Evolutionary conservation across 1,140 invertebrate species (phyloP).

Genomic region (Bombus confusus): DNA sequence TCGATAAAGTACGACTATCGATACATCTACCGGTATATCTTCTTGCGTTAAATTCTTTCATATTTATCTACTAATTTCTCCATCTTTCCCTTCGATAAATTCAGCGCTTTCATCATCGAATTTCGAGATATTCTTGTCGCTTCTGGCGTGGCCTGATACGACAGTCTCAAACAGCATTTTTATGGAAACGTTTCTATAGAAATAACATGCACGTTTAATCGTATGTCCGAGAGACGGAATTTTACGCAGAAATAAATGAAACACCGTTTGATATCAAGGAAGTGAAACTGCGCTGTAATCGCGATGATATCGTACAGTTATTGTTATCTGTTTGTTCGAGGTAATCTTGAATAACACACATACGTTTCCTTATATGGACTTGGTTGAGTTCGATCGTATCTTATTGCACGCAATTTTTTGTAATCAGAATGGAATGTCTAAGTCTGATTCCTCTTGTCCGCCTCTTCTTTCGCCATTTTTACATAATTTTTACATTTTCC

Average conservation of each 20-base stretch:
- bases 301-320: neutral
- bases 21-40: neutral
- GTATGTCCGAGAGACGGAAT: neutral
- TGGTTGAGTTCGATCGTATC: neutral
- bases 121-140: neutral
- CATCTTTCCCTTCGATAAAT: neutral
- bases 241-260: neutral
- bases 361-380: neutral
- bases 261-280: neutral
- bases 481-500: too few species aligned
- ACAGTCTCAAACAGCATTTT: neutral
- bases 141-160: neutral
- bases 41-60: neutral
- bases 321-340: conserved; percentile 24
- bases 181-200: neutral
- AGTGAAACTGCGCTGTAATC: neutral
- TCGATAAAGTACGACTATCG: neutral
- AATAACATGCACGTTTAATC: neutral
- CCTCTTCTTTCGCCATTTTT: neutral
- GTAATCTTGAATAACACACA: conserved; percentile 1
- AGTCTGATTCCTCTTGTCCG: rapidly evolving
- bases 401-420: neutral
- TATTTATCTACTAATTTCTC: neutral
- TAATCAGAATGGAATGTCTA: neutral
- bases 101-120: neutral